Evolutionary conservation across 23 tunicate species (phyloP), one percentile per base, ranked within the genome.

Genomic region (Phallusia fumigata): DNA sequence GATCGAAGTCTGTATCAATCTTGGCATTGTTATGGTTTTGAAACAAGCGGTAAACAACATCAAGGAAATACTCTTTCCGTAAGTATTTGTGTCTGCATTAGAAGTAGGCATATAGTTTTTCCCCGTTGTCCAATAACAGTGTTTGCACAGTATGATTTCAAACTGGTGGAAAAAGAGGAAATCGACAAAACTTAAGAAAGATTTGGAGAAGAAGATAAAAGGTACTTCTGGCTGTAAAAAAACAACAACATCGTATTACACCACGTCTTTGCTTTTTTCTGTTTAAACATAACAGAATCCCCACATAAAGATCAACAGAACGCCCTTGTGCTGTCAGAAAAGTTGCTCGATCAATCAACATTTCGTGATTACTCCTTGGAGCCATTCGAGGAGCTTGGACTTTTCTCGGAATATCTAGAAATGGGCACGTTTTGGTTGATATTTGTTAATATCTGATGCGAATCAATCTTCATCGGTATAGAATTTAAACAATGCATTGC

Each of bases 361-460:
- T 75, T 72, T 40, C 93, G 85, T 22, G 99, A 96, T 77, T 91
- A 84, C 77, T 84, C 90, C 64, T 69, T 96, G 28, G 47, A 36
- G n/a, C 84, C 86, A 35, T 65, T 52, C 0, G 82, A 76, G 52
- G 79, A 91, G 6, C 74, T 96, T 24, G 92, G 87, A 32, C 64
- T 96, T 36, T 96, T 96, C 72, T 85, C 91, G 40, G 99, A 96
- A 82, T 96, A 96, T 74, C 72, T 90, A 19, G 99, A 96, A 88
- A 85, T 96, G 91, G 92, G 95, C 88, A 51, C 80, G 83, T 52
- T 34, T 40, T 40, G 5, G 47, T 40, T 40, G 10, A 40, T 3
- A 40, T 40, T 40, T 40, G 47, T 40, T 40, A 40, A 40, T 3
- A 40, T 5, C 47, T 40, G 5, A 40, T 40, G 47, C 10, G 10